Evolutionary conservation across 2,888 invertebrate genomes (phyloP), one percentile per base, ranked within the genome.

Genomic region (Ptycholaimellus sp.): DNA sequence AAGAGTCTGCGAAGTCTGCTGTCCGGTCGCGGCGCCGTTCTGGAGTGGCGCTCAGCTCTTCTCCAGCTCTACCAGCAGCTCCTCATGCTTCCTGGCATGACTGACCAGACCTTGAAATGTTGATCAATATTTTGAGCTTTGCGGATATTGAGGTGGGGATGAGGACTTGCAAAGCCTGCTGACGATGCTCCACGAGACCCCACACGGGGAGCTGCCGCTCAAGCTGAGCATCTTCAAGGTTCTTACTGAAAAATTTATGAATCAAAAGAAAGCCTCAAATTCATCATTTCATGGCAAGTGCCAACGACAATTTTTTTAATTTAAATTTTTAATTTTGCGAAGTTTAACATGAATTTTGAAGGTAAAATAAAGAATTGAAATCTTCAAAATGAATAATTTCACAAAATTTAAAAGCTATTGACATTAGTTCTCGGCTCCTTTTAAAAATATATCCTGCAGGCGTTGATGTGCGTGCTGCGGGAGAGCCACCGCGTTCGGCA

Each of bases 401-500:
- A n/a, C n/a, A n/a, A n/a, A n/a, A n/a, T 23, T 9, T 9, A 6
- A 23, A 23, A 23, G 25, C 25, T 23, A 23, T 18, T 17, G 7
- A 13, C 16, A 30, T 6, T 11, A 17, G 18, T 30, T 16, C 7
- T n/a, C n/a, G n/a, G n/a, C n/a, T n/a, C n/a, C n/a, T n/a, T n/a
- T n/a, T 13, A 30, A n/a, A 23, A 23, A 23, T 32, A 39, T 37
- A 14, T 42, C 30, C 54, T 54, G 17, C 54, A 71, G 69, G 67
- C 82, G 35, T 63, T 93, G 41, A 63, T 85, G 42, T 72, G 74
- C 37, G 87, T 87, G 49, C 66, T 96, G 38, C 71, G 83, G 44
- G 96, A 96, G 58, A 87, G 85, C 31, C 96, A 96, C 63, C 71
- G 90, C 40, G 83, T 85, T 0, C 70, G 96, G 46, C 83, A 87